These are phyloP conservation scores for Remorina albescens DNA, from an alignment of 2,797 vertebrate genomes.

Conservation along the genomic window DNA sequence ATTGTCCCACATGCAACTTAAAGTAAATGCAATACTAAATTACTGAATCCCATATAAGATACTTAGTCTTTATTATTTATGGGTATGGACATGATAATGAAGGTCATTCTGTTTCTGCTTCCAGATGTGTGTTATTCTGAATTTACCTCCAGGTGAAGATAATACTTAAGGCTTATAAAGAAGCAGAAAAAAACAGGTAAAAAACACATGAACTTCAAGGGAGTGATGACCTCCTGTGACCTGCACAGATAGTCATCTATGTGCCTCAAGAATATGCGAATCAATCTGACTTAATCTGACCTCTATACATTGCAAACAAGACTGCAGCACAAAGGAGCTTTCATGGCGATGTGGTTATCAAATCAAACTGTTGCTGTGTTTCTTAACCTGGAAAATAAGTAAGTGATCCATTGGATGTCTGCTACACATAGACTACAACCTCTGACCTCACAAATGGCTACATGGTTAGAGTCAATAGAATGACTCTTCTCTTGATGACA, in stretches of 20 bases:
- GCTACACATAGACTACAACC: background rate
- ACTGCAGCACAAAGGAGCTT: background rate
- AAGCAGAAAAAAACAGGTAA: background rate
- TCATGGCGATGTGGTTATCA: background rate
- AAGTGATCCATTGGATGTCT: background rate
- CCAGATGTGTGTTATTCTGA: background rate
- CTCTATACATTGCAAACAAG: background rate
- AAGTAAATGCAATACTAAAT: background rate
- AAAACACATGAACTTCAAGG: background rate
- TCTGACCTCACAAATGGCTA: constrained; percentile 5
- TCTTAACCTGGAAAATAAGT: background rate
- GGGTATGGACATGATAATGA: background rate
- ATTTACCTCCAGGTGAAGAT: constrained; percentile 5
- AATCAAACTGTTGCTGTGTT: background rate
- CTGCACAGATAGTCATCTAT: background rate
- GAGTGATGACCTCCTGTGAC: background rate
- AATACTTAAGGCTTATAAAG: background rate
- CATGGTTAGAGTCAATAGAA: background rate
- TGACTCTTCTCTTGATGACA: constrained; percentile 23
- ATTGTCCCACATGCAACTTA: background rate
- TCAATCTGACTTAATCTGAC: background rate
- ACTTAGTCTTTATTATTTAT: background rate
- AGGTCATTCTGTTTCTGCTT: background rate
- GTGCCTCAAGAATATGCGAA: background rate
- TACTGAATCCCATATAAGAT: background rate